Evolutionary conservation across 2,888 invertebrate species (phyloP).

Genomic region (Cynaeus angustus): DNA sequence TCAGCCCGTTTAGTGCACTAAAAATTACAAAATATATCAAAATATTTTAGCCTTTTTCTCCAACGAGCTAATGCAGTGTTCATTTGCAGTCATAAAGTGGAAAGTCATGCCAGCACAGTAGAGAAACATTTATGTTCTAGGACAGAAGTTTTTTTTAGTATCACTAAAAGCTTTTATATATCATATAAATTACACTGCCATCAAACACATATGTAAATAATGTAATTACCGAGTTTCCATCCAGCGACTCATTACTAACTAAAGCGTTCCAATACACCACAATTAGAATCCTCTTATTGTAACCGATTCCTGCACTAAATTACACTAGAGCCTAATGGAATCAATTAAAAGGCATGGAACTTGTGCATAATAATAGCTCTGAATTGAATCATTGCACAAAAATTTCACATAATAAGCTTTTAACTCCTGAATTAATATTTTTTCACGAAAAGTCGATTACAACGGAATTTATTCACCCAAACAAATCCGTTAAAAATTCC

Average conservation of each 20-base stretch:
- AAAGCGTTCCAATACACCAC: conserved; percentile 34
- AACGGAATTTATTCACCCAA: no score
- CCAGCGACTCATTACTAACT: conserved; percentile 35
- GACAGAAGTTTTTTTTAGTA: conserved; percentile 24
- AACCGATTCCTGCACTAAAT: conserved; percentile 24
- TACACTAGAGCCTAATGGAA: conserved; percentile 19
- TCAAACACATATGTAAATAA: conserved; percentile 40
- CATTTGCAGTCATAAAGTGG: conserved; percentile 19
- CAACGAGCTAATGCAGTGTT: conserved; percentile 1
- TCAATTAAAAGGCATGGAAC: conserved; percentile 13
- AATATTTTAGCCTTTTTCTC: neutral
- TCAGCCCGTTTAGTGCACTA: no score
- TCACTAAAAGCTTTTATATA: conserved; percentile 38
- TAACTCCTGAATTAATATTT: no score
- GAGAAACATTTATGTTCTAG: conserved; percentile 16
- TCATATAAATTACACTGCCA: conserved; percentile 28
- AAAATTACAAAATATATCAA: no score
- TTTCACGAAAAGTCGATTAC: no score
- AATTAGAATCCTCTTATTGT: conserved; percentile 42
- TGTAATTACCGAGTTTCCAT: conserved; percentile 35
- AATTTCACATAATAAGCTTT: no score
- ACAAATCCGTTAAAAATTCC: no score
- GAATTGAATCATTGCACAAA: neutral
- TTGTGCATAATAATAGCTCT: neutral
- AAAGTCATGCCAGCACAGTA: conserved; percentile 17